A percentile compares a stretch with the other conserved stretches of the same genome.
These are phyloP conservation scores for Paraescarpia echinospica DNA, from an alignment of 1,140 invertebrate genomes.

Conservation along the genomic window DNA sequence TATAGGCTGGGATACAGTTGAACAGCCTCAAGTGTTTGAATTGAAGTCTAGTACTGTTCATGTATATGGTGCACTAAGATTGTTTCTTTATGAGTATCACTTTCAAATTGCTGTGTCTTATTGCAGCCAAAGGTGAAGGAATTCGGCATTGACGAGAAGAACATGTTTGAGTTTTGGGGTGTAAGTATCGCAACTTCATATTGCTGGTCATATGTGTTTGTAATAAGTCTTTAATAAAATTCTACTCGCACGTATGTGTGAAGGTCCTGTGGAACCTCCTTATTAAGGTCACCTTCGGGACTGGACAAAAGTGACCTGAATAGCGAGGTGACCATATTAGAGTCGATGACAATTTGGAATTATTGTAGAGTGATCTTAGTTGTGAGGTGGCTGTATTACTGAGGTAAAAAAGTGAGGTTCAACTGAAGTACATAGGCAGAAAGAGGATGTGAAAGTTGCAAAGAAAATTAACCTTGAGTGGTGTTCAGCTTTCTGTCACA, in stretches of 20 bases:
- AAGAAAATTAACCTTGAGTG: not conserved
- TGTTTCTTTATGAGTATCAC: not conserved
- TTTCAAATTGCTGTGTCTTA: conserved; percentile 24
- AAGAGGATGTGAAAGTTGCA: no score
- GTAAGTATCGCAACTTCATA: conserved; percentile 49
- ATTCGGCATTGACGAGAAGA: conserved; percentile 94
- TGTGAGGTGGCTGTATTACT: no score
- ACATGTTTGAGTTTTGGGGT: conserved; percentile 99
- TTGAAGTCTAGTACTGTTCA: not conserved
- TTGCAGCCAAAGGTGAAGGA: conserved; percentile 79
- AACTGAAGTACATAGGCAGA: no score
- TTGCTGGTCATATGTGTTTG: not conserved
- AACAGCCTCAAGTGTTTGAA: not conserved
- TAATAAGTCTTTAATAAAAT: not conserved
- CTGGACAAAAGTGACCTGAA: no score
- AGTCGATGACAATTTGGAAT: no score
- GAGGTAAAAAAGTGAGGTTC: no score
- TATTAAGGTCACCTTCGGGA: no score
- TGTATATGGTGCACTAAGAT: not conserved
- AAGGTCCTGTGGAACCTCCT: no score
- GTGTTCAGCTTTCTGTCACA: not conserved
- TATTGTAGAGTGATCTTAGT: no score
- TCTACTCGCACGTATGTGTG: not conserved
- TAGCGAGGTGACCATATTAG: no score
- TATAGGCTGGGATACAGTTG: not conserved